Evolutionary conservation across 2,888 invertebrate genomes (phyloP).

Genomic region (Caenorhabditis sp.): DNA sequence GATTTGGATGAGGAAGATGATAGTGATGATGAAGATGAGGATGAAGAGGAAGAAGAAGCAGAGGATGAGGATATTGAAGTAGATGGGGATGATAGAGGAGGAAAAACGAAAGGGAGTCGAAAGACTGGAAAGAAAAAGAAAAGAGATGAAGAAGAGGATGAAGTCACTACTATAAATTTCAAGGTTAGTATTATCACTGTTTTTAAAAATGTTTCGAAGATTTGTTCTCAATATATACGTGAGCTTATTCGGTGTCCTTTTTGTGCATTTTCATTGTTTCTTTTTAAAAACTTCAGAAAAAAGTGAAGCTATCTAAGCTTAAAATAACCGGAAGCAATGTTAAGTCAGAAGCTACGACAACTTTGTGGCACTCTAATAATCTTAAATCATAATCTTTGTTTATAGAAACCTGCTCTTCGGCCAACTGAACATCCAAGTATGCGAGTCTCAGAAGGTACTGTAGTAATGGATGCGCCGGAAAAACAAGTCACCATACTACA

Average conservation of each 20-base stretch:
- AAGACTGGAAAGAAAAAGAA: background rate
- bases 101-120: background rate
- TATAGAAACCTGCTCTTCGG: conserved; percentile 39
- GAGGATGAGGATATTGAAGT: conserved; percentile 25
- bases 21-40: conserved; percentile 23
- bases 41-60: conserved; percentile 24
- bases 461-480: conserved; percentile 46
- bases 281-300: too few species aligned
- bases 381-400: conserved; percentile 2
- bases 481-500: conserved; percentile 21
- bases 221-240: too few species aligned
- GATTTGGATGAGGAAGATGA: conserved; percentile 24
- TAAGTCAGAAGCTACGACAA: too few species aligned
- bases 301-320: too few species aligned
- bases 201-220: too few species aligned
- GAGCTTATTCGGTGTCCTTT: too few species aligned
- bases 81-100: conserved; percentile 4
- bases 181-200: background rate
- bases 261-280: too few species aligned
- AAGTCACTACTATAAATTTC: background rate
- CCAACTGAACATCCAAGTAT: conserved; percentile 29
- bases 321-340: too few species aligned
- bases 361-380: background rate
- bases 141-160: conserved; percentile 1
- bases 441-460: conserved; percentile 30